Evolutionary conservation across 2,797 vertebrate species (phyloP), one percentile per base, ranked within the genome.

Genomic region (Coluber constrictor): DNA sequence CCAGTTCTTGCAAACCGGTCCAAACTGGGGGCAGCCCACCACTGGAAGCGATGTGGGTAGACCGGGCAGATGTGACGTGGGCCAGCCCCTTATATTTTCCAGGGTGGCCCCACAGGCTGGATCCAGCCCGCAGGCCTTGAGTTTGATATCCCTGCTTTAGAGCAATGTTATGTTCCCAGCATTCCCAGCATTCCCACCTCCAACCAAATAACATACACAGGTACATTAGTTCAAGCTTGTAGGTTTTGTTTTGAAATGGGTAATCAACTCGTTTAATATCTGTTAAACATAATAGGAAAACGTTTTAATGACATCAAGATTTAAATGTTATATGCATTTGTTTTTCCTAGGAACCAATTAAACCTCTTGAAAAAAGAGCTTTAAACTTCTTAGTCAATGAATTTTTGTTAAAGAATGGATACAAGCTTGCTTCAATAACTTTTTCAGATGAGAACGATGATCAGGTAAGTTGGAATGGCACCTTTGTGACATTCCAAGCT

Each of bases 351-450:
- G 99, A 99, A 96, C 98, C 99, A 93, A 98, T 99, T 97, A 99
- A 99, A 97, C 98, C 98, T 97, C 98, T 99, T 98, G 99, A 99
- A 97, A 99, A 99, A 98, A 98, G 99, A 99, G 99, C 99, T 97
- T 98, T 99, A 98, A 99, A 99, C 98, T 99, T 99, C 98, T 98
- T 99, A 97, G 99, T 99, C 96, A 99, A 99, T 97, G 99, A 99
- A 97, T 99, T 99, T 98, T 99, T 99, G 98, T 98, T 99, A 97
- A 99, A 99, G 98, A 99, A 99, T 96, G 99, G 99, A 96, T 98
- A 99, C 97, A 99, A 99, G 96, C 99, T 99, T 94, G 99, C 99
- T 56, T 98, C 99, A 96, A 99, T 99, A 98, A 99, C 99, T 11
- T 99, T 99, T 98, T 99, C 99, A 87, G 99, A 99, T 98, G 99